Conservation (phyloP, 2,113 vertebrate genomes). For the Cyanoramphus novaezelandiae region DNA sequence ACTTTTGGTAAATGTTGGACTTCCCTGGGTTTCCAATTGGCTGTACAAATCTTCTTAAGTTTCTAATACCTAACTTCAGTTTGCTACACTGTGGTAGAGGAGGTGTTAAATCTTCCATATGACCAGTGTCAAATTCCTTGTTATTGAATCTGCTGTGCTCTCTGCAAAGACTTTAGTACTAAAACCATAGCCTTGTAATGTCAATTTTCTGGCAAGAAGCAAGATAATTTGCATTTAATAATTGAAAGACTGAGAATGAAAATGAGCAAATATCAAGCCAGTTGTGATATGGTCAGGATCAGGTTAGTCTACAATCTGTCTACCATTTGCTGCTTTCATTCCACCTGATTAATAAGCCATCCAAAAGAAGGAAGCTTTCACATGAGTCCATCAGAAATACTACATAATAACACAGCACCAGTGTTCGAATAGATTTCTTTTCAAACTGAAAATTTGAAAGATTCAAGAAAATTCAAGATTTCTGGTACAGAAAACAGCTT, state of each 20-base stretch:
- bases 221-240: neutral
- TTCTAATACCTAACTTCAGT: neutral
- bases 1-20: neutral
- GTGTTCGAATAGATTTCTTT: neutral
- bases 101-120: neutral
- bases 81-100: neutral
- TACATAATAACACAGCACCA: neutral
- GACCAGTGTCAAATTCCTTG: neutral
- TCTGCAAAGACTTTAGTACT: neutral
- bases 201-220: neutral
- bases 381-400: neutral
- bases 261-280: neutral
- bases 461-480: neutral
- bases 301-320: neutral
- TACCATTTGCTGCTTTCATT: neutral
- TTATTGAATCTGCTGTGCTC: neutral
- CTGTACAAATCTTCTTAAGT: neutral
- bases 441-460: neutral
- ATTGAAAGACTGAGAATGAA: neutral
- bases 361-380: neutral
- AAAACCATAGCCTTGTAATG: neutral
- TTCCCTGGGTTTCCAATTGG: neutral
- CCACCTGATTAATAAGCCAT: neutral
- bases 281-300: neutral
- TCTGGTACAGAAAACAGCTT: neutral